Percentiles rank a stretch among this genome's conserved stretches.
phyloP scores from a whole-genome alignment of 1,140 invertebrate genomes.

The Polypedilum vanderplanki region DNA sequence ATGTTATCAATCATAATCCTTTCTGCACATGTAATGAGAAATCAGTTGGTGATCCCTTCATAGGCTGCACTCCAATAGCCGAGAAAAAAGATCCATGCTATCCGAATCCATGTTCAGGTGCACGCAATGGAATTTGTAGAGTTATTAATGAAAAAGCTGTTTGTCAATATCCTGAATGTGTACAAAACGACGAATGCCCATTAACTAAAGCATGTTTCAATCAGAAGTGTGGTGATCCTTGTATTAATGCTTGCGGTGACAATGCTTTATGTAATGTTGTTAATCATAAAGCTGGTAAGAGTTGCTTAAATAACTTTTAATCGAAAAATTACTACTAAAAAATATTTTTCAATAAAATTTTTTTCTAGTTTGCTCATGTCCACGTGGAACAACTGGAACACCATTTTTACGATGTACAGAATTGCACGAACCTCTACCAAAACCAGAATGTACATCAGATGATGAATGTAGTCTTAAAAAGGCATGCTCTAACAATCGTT shows the following conservation, averaged over 20 bases:
- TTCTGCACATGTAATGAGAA: conserved; percentile 59
- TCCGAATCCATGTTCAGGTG: conserved; percentile 72
- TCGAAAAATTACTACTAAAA: too few relatives aligned
- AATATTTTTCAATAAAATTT: too few relatives aligned
- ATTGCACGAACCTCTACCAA: conserved; percentile 48
- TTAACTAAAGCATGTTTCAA: conserved; percentile 59
- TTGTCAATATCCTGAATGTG: conserved; percentile 59
- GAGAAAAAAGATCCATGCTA: conserved; percentile 51
- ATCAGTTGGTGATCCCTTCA: conserved; percentile 66
- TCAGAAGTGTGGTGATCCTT: conserved; percentile 64
- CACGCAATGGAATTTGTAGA: conserved; percentile 69
- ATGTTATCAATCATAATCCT: conserved; percentile 65
- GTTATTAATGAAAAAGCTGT: conserved; percentile 68
- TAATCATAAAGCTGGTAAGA: conserved; percentile 54
- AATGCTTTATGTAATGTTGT: conserved; percentile 56
- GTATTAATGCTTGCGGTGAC: conserved; percentile 59
- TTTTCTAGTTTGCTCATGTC: conserved; percentile 60
- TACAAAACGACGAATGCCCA: conserved; percentile 59
- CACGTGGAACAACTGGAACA: conserved; percentile 70
- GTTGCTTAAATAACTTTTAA: too few relatives aligned
- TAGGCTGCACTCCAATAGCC: not conserved
- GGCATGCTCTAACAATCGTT: conserved; percentile 71
- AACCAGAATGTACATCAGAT: conserved; percentile 71
- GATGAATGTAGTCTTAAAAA: conserved; percentile 76
- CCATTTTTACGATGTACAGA: conserved; percentile 63